phyloP scores from a whole-genome alignment of 2,888 invertebrate species.

The Lycia hirtaria region DNA sequence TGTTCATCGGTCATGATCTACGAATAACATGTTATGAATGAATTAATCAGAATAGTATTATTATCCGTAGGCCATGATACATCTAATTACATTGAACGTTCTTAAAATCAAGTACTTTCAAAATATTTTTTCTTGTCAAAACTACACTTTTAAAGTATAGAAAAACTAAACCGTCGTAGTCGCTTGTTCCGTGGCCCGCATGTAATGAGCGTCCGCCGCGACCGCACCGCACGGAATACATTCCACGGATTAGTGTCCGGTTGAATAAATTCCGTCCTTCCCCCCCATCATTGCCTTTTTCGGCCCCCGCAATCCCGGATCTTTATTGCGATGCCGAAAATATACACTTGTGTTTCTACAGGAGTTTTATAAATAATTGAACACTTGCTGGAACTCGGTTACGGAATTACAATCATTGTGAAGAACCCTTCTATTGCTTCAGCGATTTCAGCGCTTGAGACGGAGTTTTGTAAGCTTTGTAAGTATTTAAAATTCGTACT shows the following conservation, averaged over 20 bases:
- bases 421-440: slow-evolving; percentile 2
- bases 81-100: no score
- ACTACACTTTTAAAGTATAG: no score
- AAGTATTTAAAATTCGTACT: no score
- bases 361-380: slow-evolving; percentile 26
- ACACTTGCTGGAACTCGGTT: slow-evolving; percentile 6
- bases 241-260: slow-evolving; percentile 48
- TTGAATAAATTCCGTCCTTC: slow-evolving; percentile 51
- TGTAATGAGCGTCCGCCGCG: slow-evolving; percentile 31
- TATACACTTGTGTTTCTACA: slow-evolving; percentile 21
- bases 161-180: no score
- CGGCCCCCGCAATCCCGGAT: slow-evolving; percentile 35
- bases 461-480: background rate
- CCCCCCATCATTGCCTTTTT: slow-evolving; percentile 41
- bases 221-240: slow-evolving; percentile 35
- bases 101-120: background rate
- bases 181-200: slow-evolving; percentile 16
- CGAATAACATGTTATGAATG: no score
- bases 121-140: background rate
- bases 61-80: no score
- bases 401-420: slow-evolving; percentile 12
- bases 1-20: no score
- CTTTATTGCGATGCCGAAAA: slow-evolving; percentile 38
- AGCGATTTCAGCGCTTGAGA: background rate
- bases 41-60: no score